Conservation (phyloP, 2,797 vertebrate species). For the Menidia menidia region DNA sequence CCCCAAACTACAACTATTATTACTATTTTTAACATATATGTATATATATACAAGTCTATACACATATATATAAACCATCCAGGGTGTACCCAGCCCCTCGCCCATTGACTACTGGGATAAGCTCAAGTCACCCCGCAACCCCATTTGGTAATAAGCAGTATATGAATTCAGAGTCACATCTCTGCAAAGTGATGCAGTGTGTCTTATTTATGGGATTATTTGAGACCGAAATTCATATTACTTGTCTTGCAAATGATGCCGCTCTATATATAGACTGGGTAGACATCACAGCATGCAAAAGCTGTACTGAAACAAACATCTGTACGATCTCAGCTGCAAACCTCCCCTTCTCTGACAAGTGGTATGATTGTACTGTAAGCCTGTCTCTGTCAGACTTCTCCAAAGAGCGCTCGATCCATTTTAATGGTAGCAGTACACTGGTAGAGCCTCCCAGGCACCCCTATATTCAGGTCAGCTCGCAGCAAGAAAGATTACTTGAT, state of each 20-base stretch:
- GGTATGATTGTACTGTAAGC: slow-evolving; percentile 25
- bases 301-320: slow-evolving; percentile 35
- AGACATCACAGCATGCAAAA: slow-evolving; percentile 17
- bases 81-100: no score
- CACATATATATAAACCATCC: neutral
- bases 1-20: neutral
- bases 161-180: neutral
- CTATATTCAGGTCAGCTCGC: slow-evolving; percentile 74
- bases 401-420: slow-evolving; percentile 46
- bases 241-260: slow-evolving; percentile 25
- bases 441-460: slow-evolving; percentile 42
- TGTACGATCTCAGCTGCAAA: slow-evolving; percentile 31
- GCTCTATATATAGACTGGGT: slow-evolving; percentile 39
- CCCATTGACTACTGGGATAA: no score
- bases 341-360: slow-evolving; percentile 23
- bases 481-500: slow-evolving; percentile 70
- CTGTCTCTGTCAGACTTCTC: slow-evolving; percentile 23
- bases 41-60: neutral
- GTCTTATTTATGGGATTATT: slow-evolving; percentile 22
- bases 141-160: no score
- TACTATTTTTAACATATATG: neutral
- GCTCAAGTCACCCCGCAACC: no score
- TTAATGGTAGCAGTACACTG: slow-evolving; percentile 41
- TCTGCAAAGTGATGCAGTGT: slow-evolving; percentile 15
- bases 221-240: slow-evolving; percentile 11